phyloP scores from a whole-genome alignment of 2,113 vertebrate species.

The Phalacrocorax aristotelis region DNA sequence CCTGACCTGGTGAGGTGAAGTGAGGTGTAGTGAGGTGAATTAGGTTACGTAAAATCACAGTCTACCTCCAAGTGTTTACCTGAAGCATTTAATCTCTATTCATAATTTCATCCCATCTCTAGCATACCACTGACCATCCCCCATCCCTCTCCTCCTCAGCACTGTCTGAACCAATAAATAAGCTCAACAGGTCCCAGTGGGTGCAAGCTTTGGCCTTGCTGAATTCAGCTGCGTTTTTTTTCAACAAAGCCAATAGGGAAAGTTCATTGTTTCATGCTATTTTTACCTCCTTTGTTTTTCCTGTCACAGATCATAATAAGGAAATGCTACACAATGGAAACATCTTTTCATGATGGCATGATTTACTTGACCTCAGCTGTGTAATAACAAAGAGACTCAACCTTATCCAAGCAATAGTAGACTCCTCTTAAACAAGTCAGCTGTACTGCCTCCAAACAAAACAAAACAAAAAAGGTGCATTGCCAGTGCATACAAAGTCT shows the following conservation, averaged over 20 bases:
- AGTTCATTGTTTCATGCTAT: neutral
- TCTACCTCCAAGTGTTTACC: neutral
- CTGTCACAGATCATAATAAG: neutral
- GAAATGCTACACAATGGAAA: neutral
- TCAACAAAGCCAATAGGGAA: neutral
- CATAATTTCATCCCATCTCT: neutral
- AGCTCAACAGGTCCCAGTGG: neutral
- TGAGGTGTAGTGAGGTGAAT: neutral
- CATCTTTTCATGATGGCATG: neutral
- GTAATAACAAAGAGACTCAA: neutral
- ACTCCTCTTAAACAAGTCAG: accelerated
- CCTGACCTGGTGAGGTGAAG: neutral
- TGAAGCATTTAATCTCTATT: neutral
- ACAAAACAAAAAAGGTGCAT: neutral
- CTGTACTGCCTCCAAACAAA: neutral
- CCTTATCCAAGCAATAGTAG: neutral
- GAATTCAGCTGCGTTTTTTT: neutral
- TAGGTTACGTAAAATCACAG: neutral
- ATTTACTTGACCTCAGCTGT: neutral
- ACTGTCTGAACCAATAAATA: neutral
- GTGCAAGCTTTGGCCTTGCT: neutral
- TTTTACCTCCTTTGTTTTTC: neutral
- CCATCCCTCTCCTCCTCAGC: neutral
- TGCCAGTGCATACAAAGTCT: neutral
- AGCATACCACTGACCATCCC: neutral